Evolutionary conservation across 2,797 vertebrate species (phyloP).

Genomic region (Sparus aurata): DNA sequence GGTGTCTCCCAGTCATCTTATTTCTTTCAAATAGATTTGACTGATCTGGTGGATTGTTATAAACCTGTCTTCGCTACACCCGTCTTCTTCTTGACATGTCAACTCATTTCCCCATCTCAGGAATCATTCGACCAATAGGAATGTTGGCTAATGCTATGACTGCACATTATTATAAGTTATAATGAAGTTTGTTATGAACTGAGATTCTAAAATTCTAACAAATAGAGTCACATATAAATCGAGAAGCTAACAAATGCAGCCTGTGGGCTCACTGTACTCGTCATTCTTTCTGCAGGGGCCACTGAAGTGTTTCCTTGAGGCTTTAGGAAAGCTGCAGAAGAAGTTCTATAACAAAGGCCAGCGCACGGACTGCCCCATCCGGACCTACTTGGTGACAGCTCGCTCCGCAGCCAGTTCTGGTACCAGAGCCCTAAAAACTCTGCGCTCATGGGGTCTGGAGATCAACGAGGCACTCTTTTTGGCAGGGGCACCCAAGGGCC

Average conservation of each 20-base stretch:
- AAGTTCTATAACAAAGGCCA: conserved; percentile 78
- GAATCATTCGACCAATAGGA: background rate
- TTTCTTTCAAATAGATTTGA: background rate
- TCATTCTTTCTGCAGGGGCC: conserved; percentile 77
- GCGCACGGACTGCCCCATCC: conserved; percentile 89
- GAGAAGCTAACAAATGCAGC: background rate
- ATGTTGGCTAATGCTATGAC: background rate
- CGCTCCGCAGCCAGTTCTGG: conserved; percentile 95
- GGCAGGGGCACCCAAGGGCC: conserved; percentile 95
- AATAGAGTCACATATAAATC: background rate
- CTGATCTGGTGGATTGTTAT: background rate
- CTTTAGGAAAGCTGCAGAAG: conserved; percentile 76
- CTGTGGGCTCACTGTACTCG: conserved; percentile 22
- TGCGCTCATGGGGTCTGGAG: conserved; percentile 96
- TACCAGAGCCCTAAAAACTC: conserved; percentile 92
- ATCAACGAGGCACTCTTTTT: conserved; percentile 95
- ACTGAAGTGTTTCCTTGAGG: conserved; percentile 77
- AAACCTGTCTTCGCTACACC: background rate
- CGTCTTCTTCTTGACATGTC: background rate
- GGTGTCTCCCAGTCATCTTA: background rate
- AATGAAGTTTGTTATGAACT: background rate
- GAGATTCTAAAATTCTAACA: background rate
- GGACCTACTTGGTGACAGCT: conserved; percentile 95
- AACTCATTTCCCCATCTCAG: background rate
- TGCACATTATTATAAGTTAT: background rate